Evolutionary conservation across 2,888 invertebrate species (phyloP), one percentile per base, ranked within the genome.

Genomic region (Dexiosoma caninum): DNA sequence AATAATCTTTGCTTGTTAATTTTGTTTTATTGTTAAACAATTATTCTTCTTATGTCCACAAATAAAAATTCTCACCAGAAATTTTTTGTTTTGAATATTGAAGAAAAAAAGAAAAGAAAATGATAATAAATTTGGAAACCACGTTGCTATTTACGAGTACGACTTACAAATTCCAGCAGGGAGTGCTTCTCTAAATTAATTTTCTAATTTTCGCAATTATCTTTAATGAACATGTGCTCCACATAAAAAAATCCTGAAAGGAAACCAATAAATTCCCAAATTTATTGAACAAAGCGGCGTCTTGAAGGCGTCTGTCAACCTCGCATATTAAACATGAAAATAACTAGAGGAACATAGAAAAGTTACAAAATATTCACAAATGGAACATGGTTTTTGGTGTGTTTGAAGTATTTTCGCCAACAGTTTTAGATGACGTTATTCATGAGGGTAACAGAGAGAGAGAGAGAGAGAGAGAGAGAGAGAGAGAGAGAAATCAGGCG

Each of bases 11-110:
- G 4, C 6, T 27, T 27, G 4, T 27, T 27, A 5, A 27, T 27
- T 27, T 27, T 27, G 4, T 49, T 27, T 71, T 64, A 14, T 72
- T 53, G 53, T 72, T 53, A 37, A 37, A 16, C 44, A 67, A 53
- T 55, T 6, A 0, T 16, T 27, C 27, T 27, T 27, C 32, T 35
- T 37, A 19, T 66, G 19, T 59, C 6, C 21, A 42, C 35, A 62
- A 32, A 44, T 9, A 42, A 57, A 66, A 51, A 59, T 67, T 75
- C 75, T 75, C 75, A 75, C 75, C 67, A 59, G 8, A 30, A 75
- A 67, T 44, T 23, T 32, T 49, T n/a, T 14, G 12, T 42, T 16
- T 27, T n/a, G n/a, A n/a, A n/a, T n/a, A n/a, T n/a, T n/a, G n/a
- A n/a, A n/a, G n/a, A n/a, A n/a, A n/a, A n/a, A n/a, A n/a, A n/a